Percentiles rank a stretch among this genome's conserved stretches.
Evolutionary conservation across 2,888 invertebrate genomes (phyloP).

Genomic region (Lycaena phlaeas): DNA sequence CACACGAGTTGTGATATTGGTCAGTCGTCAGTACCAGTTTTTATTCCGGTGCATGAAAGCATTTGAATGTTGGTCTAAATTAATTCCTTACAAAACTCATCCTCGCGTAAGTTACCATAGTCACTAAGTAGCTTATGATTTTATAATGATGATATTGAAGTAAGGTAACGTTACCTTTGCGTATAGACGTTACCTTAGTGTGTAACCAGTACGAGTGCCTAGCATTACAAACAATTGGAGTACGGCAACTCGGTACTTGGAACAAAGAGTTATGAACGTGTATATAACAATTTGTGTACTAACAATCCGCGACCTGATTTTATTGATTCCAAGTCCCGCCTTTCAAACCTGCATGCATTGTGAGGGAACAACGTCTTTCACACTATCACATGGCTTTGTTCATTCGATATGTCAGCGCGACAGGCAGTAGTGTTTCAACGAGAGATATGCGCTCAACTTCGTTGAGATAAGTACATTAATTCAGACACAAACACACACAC

Average conservation of each 20-base stretch:
- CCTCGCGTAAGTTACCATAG: no score
- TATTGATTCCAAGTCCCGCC: constrained; percentile 19
- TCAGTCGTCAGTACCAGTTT: no score
- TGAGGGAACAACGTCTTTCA: constrained; percentile 17
- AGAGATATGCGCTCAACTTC: no score
- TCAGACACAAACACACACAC: no score
- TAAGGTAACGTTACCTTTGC: background rate
- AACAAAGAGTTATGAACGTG: constrained; percentile 3
- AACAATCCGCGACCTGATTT: constrained; percentile 20
- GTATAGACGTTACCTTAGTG: background rate
- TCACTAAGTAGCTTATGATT: background rate
- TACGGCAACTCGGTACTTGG: background rate
- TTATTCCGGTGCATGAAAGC: no score
- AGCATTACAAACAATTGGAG: background rate
- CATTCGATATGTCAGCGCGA: constrained; percentile 2
- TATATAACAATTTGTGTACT: constrained; percentile 13
- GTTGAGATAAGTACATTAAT: no score
- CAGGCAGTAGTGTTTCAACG: no score
- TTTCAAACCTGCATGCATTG: constrained; percentile 13
- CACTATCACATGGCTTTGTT: constrained; percentile 2
- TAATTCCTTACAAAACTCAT: no score
- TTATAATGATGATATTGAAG: background rate
- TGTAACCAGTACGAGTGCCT: background rate
- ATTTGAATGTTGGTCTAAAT: no score
- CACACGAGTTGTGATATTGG: no score